Evolutionary conservation across 1,140 invertebrate genomes (phyloP).

Genomic region (Drosophila prosaltans): DNA sequence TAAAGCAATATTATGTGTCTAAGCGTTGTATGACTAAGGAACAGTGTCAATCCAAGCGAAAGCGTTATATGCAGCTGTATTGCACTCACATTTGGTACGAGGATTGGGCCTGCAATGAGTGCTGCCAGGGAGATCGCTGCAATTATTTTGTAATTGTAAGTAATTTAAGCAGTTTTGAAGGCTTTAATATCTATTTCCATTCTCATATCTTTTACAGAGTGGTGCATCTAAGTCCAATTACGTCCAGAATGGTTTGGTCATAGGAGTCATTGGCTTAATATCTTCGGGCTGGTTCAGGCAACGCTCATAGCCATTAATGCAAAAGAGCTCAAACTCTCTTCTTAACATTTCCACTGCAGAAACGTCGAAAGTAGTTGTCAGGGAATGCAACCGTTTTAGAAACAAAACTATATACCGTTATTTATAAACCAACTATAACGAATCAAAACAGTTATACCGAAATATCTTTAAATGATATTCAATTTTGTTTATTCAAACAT

Average conservation of each 20-base stretch:
- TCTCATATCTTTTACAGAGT: slow-evolving; percentile 44
- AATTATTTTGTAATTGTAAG: slow-evolving; percentile 98
- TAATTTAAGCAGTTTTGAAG: slow-evolving; percentile 43
- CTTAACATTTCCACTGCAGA: slow-evolving; percentile 23
- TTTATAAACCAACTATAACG: background rate
- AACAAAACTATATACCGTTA: no score
- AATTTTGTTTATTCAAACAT: background rate
- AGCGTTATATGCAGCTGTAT: slow-evolving; percentile 87
- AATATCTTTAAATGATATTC: background rate
- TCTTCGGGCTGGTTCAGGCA: background rate
- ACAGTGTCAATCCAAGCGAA: slow-evolving; percentile 89
- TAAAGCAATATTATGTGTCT: slow-evolving; percentile 97
- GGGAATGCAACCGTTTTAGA: background rate
- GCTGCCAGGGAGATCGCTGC: slow-evolving; percentile 97
- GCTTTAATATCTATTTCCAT: background rate
- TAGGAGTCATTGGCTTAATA: background rate
- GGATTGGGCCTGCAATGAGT: slow-evolving; percentile 98
- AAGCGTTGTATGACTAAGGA: slow-evolving; percentile 94
- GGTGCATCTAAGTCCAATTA: slow-evolving; percentile 24
- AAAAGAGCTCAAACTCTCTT: background rate
- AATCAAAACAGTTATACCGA: background rate
- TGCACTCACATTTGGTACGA: slow-evolving; percentile 99
- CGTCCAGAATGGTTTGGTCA: background rate
- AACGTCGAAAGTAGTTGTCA: background rate
- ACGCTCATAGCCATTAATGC: slow-evolving; percentile 20